Evolutionary conservation across 2,113 vertebrate genomes (phyloP).

Genomic region (Anser brachyrhynchus): DNA sequence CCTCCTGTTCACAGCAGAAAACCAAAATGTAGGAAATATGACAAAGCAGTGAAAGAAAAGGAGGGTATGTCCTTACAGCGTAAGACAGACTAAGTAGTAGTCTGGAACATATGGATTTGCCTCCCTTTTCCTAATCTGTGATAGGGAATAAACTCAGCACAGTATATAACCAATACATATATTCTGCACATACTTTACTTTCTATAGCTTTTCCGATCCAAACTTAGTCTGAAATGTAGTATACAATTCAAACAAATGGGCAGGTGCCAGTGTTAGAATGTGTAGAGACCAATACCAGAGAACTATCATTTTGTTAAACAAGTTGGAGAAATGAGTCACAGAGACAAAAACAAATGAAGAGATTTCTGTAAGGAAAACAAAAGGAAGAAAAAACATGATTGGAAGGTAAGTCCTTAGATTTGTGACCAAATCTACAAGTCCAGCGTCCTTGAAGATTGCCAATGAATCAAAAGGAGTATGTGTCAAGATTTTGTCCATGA

Average conservation of each 20-base stretch:
- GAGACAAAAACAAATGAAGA: background rate
- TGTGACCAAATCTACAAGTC: background rate
- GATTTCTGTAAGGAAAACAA: background rate
- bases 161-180: background rate
- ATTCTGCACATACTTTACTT: background rate
- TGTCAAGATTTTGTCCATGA: background rate
- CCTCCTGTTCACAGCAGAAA: background rate
- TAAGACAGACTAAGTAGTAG: background rate
- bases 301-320: background rate
- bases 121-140: background rate
- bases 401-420: background rate
- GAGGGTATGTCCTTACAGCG: fast-evolving
- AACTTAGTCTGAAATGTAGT: background rate
- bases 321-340: background rate
- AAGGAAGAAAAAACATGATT: background rate
- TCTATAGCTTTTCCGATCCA: background rate
- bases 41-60: background rate
- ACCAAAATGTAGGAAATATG: background rate
- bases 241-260: background rate
- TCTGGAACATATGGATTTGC: background rate
- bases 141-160: background rate
- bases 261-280: background rate
- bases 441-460: background rate
- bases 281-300: background rate
- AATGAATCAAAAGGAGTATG: background rate